A percentile compares a stretch with the other conserved stretches of the same genome.
These are phyloP conservation scores for Riparia riparia DNA, from an alignment of 2,113 vertebrate species.

Conservation along the genomic window DNA sequence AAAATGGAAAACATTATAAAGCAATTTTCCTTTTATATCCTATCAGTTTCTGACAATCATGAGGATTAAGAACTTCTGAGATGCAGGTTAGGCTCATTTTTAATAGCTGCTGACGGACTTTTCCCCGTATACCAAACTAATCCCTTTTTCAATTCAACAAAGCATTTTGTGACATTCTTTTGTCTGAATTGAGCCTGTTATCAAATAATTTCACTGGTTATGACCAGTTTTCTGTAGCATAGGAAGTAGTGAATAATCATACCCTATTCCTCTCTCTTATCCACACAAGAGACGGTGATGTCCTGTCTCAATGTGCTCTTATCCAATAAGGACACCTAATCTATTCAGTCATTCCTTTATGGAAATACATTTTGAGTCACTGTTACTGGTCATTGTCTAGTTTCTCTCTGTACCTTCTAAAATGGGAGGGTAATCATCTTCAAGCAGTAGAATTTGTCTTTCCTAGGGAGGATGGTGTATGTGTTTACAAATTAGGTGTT, in stretches of 20 bases:
- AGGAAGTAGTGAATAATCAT: background rate
- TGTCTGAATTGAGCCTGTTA: constrained; percentile 15
- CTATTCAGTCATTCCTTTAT: background rate
- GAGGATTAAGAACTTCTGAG: constrained; percentile 52
- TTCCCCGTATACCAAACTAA: constrained; percentile 35
- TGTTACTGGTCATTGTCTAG: background rate
- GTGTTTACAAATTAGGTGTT: background rate
- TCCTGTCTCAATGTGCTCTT: background rate
- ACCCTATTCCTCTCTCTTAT: background rate
- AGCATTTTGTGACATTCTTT: constrained; percentile 20
- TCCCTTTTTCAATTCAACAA: constrained; percentile 36
- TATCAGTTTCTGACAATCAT: constrained; percentile 39
- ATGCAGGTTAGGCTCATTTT: constrained; percentile 43
- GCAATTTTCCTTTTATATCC: constrained; percentile 54
- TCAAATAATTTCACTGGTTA: constrained; percentile 16
- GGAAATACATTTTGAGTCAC: background rate
- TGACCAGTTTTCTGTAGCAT: background rate
- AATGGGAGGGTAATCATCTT: background rate
- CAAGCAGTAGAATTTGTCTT: background rate
- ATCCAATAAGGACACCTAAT: background rate
- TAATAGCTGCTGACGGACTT: constrained; percentile 38
- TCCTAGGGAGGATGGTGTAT: background rate
- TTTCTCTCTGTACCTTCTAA: background rate
- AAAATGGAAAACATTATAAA: constrained; percentile 63
- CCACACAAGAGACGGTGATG: background rate